Evolutionary conservation across 2,113 vertebrate species (phyloP).

Genomic region (Cariama cristata): DNA sequence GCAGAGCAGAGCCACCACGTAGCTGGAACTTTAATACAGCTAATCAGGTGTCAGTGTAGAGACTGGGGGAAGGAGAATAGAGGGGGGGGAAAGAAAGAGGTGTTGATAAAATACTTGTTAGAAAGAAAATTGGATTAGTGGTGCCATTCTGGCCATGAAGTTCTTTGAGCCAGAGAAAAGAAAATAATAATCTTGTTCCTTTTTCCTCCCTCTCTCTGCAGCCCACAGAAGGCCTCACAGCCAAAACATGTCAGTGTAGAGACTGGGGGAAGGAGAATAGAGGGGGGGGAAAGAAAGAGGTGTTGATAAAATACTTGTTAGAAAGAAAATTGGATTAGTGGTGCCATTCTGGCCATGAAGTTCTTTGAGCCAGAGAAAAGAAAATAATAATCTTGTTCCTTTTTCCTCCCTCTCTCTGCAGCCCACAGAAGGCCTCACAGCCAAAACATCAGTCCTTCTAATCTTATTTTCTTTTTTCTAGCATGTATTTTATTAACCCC

Average conservation of each 20-base stretch:
- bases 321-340: slow-evolving; percentile 76
- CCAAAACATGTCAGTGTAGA: slow-evolving; percentile 50
- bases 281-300: not conserved
- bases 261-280: slow-evolving; percentile 23
- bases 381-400: slow-evolving; percentile 74
- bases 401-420: not conserved
- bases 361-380: slow-evolving; percentile 61
- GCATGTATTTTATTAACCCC: slow-evolving; percentile 79
- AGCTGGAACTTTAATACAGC: not conserved
- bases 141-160: slow-evolving; percentile 69
- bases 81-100: not conserved
- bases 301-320: slow-evolving; percentile 73
- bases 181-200: slow-evolving; percentile 74
- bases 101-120: slow-evolving; percentile 73
- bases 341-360: slow-evolving; percentile 69
- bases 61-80: slow-evolving; percentile 23
- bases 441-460: slow-evolving; percentile 71
- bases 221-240: slow-evolving; percentile 69
- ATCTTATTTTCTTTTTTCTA: slow-evolving; percentile 78
- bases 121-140: slow-evolving; percentile 76
- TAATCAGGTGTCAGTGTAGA: not conserved
- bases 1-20: accelerated
- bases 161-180: slow-evolving; percentile 61
- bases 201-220: not conserved
- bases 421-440: slow-evolving; percentile 69